These are phyloP conservation scores for Presbytis comata DNA, from an alignment of 2,797 vertebrate genomes.

Conservation along the genomic window DNA sequence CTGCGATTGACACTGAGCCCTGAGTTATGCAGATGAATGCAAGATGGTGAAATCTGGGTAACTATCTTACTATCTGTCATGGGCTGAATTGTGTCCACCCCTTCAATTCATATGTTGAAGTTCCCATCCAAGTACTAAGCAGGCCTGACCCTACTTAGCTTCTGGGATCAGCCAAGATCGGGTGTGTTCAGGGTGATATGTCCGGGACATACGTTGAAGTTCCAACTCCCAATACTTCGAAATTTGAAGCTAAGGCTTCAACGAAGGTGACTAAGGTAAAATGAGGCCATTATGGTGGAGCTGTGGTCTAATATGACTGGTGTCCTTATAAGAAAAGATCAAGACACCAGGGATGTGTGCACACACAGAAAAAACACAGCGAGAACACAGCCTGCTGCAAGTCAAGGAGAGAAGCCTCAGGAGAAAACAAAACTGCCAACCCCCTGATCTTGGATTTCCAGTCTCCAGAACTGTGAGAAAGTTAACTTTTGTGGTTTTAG, in stretches of 20 bases:
- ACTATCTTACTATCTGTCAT: background rate
- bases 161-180: background rate
- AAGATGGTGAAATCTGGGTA: background rate
- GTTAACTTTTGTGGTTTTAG: background rate
- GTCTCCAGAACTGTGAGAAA: background rate
- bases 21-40: background rate
- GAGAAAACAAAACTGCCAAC: background rate
- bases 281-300: background rate
- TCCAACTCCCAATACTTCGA: background rate
- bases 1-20: background rate
- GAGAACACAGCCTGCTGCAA: background rate
- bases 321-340: background rate
- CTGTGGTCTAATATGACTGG: background rate
- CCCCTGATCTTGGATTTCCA: background rate
- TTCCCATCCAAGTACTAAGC: background rate
- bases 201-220: background rate
- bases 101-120: background rate
- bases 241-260: background rate
- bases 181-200: background rate
- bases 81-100: background rate
- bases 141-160: background rate
- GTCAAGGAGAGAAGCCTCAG: background rate
- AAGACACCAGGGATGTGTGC: background rate
- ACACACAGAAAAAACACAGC: background rate
- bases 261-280: constrained; percentile 4